Conservation (phyloP, 2,888 invertebrate species). For the Phyllotreta cruciferae region DNA sequence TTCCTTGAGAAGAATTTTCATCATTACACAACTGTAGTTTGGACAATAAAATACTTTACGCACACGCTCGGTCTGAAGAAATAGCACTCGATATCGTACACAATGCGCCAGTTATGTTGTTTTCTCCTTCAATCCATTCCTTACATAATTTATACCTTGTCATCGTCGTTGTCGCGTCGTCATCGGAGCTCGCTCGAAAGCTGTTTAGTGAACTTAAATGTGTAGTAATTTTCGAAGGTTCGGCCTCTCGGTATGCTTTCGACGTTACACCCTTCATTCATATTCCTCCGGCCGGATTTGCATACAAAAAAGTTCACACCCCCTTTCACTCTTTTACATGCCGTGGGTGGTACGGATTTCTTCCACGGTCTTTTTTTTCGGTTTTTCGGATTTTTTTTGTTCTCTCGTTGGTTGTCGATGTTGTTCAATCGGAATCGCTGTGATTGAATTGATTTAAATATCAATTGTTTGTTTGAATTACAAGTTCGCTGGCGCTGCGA, state of each 20-base stretch:
- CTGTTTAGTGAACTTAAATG: conserved; percentile 21
- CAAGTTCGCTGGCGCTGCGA: neutral
- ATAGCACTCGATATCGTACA: neutral
- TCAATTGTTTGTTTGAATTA: conserved; percentile 27
- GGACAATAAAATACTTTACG: too few species aligned
- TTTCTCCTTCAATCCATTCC: conserved; percentile 1
- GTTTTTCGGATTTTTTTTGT: conserved; percentile 14
- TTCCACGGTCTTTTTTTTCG: conserved; percentile 4
- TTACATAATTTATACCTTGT: conserved; percentile 2
- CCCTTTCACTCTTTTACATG: conserved; percentile 28
- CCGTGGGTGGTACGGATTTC: conserved; percentile 21
- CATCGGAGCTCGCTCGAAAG: conserved; percentile 3
- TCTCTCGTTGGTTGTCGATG: conserved; percentile 5
- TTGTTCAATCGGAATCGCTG: conserved; percentile 11
- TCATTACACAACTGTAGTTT: too few species aligned
- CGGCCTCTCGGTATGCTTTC: conserved; percentile 20
- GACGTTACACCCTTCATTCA: conserved; percentile 28
- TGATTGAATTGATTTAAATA: conserved; percentile 28
- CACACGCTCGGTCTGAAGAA: neutral
- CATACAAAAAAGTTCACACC: conserved; percentile 31
- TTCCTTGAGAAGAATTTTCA: too few species aligned
- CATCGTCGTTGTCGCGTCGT: conserved; percentile 5
- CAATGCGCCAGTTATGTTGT: neutral
- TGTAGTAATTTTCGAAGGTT: conserved; percentile 23
- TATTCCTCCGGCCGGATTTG: conserved; percentile 21